These are phyloP conservation scores for Psittacula derbiana DNA, from an alignment of 2,797 vertebrate species.

Conservation along the genomic window DNA sequence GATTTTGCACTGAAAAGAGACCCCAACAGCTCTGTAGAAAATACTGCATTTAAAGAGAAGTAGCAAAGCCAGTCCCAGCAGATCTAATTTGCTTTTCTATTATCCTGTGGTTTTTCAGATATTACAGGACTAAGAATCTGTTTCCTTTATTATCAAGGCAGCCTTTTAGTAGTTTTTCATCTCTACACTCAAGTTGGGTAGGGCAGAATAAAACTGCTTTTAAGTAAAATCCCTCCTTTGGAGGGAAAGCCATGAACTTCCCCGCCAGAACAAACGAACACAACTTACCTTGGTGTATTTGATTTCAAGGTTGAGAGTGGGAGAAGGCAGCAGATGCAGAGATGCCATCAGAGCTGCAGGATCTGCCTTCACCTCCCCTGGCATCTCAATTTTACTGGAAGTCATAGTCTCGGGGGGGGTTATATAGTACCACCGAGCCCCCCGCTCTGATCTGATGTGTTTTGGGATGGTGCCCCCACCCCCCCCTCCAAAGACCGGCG, in stretches of 20 bases:
- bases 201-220: neutral
- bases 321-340: constrained; percentile 93
- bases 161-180: neutral
- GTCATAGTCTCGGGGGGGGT: constrained; percentile 81
- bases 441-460: constrained; percentile 30
- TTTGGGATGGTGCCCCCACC: constrained; percentile 9
- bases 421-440: constrained; percentile 12
- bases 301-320: constrained; percentile 94
- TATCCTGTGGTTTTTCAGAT: neutral
- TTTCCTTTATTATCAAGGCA: neutral
- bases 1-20: constrained; percentile 6
- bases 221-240: constrained; percentile 6
- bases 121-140: neutral
- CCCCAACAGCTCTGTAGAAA: neutral
- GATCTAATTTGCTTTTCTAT: neutral
- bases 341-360: constrained; percentile 95
- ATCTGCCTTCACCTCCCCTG: constrained; percentile 93
- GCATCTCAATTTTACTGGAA: constrained; percentile 94
- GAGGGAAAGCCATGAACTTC: neutral
- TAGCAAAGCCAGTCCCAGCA: neutral
- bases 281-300: constrained; percentile 92
- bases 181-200: neutral
- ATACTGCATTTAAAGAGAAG: neutral
- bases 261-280: neutral
- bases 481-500: constrained; percentile 62